These are phyloP conservation scores for Caenorhabditis elegans DNA, from an alignment of 1,140 invertebrate genomes.

Conservation along the genomic window WBcel235 BX284603.4:12301501-12302000, in stretches of 20 bases:
- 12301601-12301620: no score
- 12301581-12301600: no score
- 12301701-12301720: no score
- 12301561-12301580: no score
- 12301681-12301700: no score
- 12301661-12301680: no score
- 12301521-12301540: no score
- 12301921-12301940: neutral
- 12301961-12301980: neutral
- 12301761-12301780: conserved; percentile 16
- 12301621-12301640: no score
- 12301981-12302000: neutral
- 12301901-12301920: neutral
- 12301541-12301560: no score
- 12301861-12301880: neutral
- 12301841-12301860: conserved; percentile 2
- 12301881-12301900: neutral
- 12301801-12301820: neutral
- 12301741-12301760: conserved; percentile 14
- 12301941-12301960: no score
- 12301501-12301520: no score
- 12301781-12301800: conserved; percentile 7
- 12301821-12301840: neutral
- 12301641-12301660: no score
- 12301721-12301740: neutral